Conservation (phyloP, 2,797 vertebrate genomes). For the Sebastes umbrosus region DNA sequence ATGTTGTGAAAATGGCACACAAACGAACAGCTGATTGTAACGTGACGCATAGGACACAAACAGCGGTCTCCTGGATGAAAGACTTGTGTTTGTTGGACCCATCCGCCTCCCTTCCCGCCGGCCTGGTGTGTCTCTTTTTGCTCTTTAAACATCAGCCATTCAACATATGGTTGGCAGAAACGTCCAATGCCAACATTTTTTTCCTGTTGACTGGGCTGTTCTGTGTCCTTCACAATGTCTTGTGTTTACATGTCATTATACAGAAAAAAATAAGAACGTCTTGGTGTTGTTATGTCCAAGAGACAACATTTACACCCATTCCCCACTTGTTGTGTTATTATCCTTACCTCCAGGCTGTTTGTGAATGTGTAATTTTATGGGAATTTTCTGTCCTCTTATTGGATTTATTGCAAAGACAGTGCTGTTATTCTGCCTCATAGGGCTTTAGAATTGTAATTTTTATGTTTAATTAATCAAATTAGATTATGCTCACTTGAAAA, state of each 20-base stretch:
- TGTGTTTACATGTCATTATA: conserved; percentile 29
- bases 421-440: conserved; percentile 17
- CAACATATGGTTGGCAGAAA: neutral
- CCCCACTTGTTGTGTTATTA: conserved; percentile 29
- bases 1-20: no score
- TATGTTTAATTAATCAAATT: conserved; percentile 60
- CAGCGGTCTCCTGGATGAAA: no score
- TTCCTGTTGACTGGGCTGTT: neutral
- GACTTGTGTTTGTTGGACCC: no score
- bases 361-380: conserved; percentile 30
- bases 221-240: conserved; percentile 3
- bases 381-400: conserved; percentile 7
- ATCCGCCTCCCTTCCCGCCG: no score
- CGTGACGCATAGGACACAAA: no score
- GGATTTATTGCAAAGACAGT: conserved; percentile 12
- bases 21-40: no score
- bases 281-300: conserved; percentile 13
- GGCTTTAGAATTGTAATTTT: conserved; percentile 22
- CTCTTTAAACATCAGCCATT: no score
- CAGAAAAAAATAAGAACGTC: conserved; percentile 4
- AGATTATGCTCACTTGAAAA: conserved; percentile 48
- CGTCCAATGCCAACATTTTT: neutral
- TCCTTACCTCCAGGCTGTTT: conserved; percentile 37
- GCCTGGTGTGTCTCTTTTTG: no score
- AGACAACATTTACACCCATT: conserved; percentile 3